These are phyloP conservation scores for Osedax frankpressi DNA, from an alignment of 2,888 invertebrate genomes.

Conservation along the genomic window DNA sequence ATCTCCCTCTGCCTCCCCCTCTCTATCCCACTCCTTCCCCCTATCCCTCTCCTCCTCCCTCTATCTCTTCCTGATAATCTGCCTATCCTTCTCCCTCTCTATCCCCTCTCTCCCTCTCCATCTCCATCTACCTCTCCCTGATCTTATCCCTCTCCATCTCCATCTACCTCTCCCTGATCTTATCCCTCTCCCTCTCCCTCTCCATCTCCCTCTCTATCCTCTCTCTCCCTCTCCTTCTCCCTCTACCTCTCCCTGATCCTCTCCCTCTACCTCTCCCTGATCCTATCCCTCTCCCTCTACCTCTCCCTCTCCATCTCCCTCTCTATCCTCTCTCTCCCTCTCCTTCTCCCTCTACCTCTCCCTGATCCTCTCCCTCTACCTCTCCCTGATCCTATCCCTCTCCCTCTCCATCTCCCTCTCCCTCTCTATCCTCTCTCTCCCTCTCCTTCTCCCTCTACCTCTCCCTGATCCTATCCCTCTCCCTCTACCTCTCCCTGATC, in stretches of 20 bases:
- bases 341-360: background rate
- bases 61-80: background rate
- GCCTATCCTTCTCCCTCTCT: background rate
- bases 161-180: slow-evolving; percentile 79
- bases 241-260: background rate
- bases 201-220: slow-evolving; percentile 48
- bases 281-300: background rate
- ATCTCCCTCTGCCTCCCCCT: background rate
- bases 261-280: background rate
- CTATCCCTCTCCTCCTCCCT: background rate
- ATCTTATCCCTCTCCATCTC: too few relatives aligned
- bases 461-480: background rate
- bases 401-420: background rate
- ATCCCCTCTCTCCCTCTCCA: background rate
- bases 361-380: background rate
- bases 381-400: background rate
- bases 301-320: slow-evolving; percentile 21
- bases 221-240: slow-evolving; percentile 31
- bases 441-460: too few relatives aligned
- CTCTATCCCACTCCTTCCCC: background rate
- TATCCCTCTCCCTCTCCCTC: slow-evolving; percentile 76
- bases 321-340: slow-evolving; percentile 27
- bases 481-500: background rate
- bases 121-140: background rate
- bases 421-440: too few relatives aligned